Evolutionary conservation across 2,888 invertebrate genomes (phyloP).

Genomic region (Enchytraeus crypticus): DNA sequence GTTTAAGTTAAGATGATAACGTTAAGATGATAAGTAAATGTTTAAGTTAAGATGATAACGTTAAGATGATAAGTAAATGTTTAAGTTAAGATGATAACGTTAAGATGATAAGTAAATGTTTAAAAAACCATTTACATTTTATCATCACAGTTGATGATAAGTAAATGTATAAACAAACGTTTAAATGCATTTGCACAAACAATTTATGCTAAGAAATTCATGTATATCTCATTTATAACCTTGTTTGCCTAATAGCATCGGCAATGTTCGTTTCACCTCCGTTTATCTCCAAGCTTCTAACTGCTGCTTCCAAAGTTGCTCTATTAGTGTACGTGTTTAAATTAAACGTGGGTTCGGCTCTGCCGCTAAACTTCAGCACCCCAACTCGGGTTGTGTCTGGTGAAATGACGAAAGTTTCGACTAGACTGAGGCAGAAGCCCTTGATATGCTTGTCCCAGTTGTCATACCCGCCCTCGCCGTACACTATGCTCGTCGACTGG

Average conservation of each 20-base stretch:
- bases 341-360: not conserved
- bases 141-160: no score
- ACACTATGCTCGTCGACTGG: not conserved
- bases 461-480: not conserved
- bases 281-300: not conserved
- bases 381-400: not conserved
- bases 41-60: no score
- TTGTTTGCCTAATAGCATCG: not conserved
- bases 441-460: not conserved
- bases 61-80: no score
- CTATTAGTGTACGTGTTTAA: not conserved
- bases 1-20: no score
- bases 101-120: no score
- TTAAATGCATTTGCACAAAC: no score
- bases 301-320: not conserved
- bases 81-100: no score
- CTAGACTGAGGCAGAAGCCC: not conserved
- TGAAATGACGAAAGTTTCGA: not conserved
- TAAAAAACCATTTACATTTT: no score
- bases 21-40: no score
- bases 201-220: no score
- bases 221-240: no score
- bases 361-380: not conserved
- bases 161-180: no score
- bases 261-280: not conserved